Base-by-base conservation (phyloP, 2,797 vertebrate genomes). In the Enteromius trimaculatus region DNA sequence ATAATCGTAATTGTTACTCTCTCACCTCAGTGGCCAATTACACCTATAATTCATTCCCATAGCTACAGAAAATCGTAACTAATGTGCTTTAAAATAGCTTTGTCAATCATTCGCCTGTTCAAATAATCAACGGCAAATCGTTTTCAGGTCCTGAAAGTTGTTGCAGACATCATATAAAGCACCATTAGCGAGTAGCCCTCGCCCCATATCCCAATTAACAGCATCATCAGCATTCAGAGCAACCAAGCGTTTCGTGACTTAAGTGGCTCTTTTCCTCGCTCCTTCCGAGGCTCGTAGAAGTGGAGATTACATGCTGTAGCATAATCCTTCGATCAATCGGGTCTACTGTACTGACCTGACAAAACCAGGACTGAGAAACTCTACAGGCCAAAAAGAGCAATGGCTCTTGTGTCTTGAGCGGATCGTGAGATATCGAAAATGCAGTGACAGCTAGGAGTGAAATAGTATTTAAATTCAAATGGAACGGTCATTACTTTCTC, bases 401-500 rank as follows among this genome's bases (percentile, higher is more conserved):
- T 83, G 85, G 81, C 78, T 84, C n/a, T 85, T 11, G 13, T 86
- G 76, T 83, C 76, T 79, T 85, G 86, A 81, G 26, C 77, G 51
- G 85, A 84, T 86, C 84, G 86, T 91, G 87, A 88, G 89, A 92
- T 90, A 91, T 91, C 83, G 89, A 71, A 64, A 87, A 90, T 78
- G 51, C 44, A 86, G 82, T 87, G 92, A 93, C 91, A 93, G 92
- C 90, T 90, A 90, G 79, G 77, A 82, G 84, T 88, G 85, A 91
- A 90, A 90, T 88, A 88, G 88, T 87, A 85, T 91, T 92, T 92
- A 92, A 90, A 94, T 95, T 94, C 89, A 92, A 92, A 95, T 94
- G 92, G 88, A 93, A 93, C 92, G 91, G 87, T 87, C 85, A 88
- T 92, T 91, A 92, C 89, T 90, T 92, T 84, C 72, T 80, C 80